Evolutionary conservation across 1,140 invertebrate species (phyloP).

Genomic region (Heliothis virescens): DNA sequence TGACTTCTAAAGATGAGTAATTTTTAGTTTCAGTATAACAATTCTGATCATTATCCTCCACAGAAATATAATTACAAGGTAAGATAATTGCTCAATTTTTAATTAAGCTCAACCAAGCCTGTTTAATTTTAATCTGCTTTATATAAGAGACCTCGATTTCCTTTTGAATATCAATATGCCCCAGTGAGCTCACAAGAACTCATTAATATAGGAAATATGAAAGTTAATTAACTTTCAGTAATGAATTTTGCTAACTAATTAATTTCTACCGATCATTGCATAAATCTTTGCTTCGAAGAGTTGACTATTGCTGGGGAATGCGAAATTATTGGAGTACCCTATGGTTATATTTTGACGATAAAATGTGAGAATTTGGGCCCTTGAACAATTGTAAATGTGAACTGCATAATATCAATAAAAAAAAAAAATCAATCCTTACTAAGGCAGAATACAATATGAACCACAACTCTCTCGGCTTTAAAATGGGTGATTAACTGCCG

Average conservation of each 20-base stretch:
- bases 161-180: conserved; percentile 15
- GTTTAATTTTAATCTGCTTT: conserved; percentile 7
- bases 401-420: too few relatives aligned
- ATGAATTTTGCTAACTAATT: conserved; percentile 26
- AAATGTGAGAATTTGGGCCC: not conserved
- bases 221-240: conserved; percentile 30
- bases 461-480: too few relatives aligned
- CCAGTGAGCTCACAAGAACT: conserved; percentile 4
- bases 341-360: not conserved
- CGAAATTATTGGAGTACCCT: not conserved
- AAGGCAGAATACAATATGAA: too few relatives aligned
- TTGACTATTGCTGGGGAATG: not conserved
- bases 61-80: not conserved
- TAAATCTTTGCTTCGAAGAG: conserved; percentile 2
- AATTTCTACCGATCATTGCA: not conserved
- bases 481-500: too few relatives aligned
- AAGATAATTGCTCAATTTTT: too few relatives aligned
- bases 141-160: conserved; percentile 10
- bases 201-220: conserved; percentile 36
- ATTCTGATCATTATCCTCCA: not conserved
- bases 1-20: too few relatives aligned
- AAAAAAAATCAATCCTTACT: too few relatives aligned
- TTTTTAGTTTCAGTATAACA: too few relatives aligned
- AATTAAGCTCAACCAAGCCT: too few relatives aligned
- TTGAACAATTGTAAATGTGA: too few relatives aligned